Conservation (phyloP, 2,888 invertebrate genomes). For the Amiota communis region DNA sequence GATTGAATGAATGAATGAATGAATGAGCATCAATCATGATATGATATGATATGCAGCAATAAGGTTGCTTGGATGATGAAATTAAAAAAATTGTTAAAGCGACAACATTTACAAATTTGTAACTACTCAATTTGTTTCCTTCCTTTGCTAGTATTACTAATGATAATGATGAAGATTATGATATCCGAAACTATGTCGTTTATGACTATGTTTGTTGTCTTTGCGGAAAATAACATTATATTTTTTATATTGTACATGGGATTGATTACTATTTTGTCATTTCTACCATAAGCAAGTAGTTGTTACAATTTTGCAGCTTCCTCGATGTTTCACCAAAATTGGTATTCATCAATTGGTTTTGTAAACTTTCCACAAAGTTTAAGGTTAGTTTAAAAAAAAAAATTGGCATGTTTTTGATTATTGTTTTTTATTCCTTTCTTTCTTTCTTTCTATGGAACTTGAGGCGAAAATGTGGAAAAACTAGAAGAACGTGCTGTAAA, state of each 20-base stretch:
- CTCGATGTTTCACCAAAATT: background rate
- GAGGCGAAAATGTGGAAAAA: slow-evolving; percentile 42
- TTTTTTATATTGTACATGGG: too few species aligned
- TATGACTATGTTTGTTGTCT: too few species aligned
- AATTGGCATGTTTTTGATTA: too few species aligned
- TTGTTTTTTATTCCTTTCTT: background rate
- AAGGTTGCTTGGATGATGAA: too few species aligned
- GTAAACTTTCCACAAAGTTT: slow-evolving; percentile 5
- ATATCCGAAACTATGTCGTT: too few species aligned
- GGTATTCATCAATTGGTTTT: background rate
- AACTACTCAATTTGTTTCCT: too few species aligned
- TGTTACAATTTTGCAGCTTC: slow-evolving; percentile 4
- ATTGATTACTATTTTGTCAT: background rate
- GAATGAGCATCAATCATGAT: background rate
- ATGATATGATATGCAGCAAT: too few species aligned
- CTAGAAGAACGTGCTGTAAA: slow-evolving; percentile 50
- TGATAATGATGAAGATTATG: too few species aligned
- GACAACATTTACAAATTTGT: too few species aligned
- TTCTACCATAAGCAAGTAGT: too few species aligned
- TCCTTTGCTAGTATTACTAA: too few species aligned
- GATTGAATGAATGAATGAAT: slow-evolving; percentile 50
- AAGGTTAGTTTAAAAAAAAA: background rate
- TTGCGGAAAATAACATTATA: background rate
- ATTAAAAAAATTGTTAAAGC: too few species aligned
- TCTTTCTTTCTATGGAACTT: background rate